phyloP scores from a whole-genome alignment of 2,888 invertebrate genomes.

The Agrotis clavis region DNA sequence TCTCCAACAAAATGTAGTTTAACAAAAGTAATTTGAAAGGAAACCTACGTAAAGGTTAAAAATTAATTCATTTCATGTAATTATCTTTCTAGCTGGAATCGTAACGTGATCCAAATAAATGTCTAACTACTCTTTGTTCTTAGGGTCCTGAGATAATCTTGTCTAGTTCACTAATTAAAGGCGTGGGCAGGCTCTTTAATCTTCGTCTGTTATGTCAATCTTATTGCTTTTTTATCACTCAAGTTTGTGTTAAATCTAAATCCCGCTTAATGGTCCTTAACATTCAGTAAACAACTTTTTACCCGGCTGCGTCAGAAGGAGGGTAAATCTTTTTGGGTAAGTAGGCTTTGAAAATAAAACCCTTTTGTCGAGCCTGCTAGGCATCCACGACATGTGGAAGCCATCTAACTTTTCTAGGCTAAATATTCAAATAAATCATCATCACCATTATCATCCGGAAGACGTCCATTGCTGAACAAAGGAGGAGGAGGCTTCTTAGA shows the following conservation, averaged over 20 bases:
- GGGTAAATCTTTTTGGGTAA: no score
- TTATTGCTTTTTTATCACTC: not conserved
- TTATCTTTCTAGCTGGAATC: not conserved
- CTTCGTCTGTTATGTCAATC: not conserved
- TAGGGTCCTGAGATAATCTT: conserved; percentile 24
- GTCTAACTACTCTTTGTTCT: not conserved
- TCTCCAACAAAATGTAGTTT: not conserved
- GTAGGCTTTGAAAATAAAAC: no score
- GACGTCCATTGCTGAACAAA: no score
- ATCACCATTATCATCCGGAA: no score
- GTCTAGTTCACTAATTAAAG: conserved; percentile 18
- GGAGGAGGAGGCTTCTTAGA: no score
- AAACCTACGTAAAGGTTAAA: conserved; percentile 18
- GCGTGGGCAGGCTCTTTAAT: conserved; percentile 21
- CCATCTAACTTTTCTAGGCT: not conserved
- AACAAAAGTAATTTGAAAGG: conserved; percentile 7
- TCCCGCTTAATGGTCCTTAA: not conserved
- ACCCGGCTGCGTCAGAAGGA: no score
- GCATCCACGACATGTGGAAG: no score
- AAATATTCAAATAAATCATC: not conserved
- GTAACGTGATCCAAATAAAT: conserved; percentile 4
- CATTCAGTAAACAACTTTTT: not conserved
- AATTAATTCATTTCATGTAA: conserved; percentile 4
- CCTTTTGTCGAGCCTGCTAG: no score
- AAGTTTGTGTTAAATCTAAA: not conserved